These are phyloP conservation scores for Labeo calbasu DNA, from an alignment of 2,797 vertebrate genomes.

Conservation along the genomic window DNA sequence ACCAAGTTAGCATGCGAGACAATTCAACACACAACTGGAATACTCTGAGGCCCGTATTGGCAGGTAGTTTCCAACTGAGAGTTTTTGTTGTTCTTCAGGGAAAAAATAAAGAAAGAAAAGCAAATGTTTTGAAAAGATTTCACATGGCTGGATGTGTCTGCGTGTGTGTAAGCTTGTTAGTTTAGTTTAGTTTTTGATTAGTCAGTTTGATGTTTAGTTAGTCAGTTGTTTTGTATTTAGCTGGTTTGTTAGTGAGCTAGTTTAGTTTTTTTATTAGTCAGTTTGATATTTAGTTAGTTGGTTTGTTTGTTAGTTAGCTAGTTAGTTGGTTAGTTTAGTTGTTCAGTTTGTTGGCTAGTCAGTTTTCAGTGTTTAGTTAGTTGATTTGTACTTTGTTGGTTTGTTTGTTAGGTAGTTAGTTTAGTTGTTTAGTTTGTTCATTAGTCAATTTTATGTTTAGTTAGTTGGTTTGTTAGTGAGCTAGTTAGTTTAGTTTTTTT, in stretches of 20 bases:
- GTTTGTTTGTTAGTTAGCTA: too few relatives aligned
- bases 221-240: background rate
- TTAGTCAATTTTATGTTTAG: too few relatives aligned
- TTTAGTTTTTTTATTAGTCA: background rate
- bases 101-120: background rate
- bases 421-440: too few relatives aligned
- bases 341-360: too few relatives aligned
- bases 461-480: background rate
- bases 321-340: too few relatives aligned
- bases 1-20: constrained; percentile 9
- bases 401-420: too few relatives aligned
- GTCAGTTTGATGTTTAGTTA: background rate
- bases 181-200: background rate
- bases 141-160: background rate
- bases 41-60: background rate
- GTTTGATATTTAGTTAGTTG: background rate
- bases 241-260: too few relatives aligned
- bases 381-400: too few relatives aligned
- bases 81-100: background rate
- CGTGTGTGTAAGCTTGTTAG: background rate
- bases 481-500: background rate
- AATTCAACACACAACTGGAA: background rate
- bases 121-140: background rate
- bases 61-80: background rate
- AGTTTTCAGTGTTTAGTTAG: too few relatives aligned